Evolutionary conservation across 2,113 vertebrate genomes (phyloP).

Genomic region (Chamaea fasciata): DNA sequence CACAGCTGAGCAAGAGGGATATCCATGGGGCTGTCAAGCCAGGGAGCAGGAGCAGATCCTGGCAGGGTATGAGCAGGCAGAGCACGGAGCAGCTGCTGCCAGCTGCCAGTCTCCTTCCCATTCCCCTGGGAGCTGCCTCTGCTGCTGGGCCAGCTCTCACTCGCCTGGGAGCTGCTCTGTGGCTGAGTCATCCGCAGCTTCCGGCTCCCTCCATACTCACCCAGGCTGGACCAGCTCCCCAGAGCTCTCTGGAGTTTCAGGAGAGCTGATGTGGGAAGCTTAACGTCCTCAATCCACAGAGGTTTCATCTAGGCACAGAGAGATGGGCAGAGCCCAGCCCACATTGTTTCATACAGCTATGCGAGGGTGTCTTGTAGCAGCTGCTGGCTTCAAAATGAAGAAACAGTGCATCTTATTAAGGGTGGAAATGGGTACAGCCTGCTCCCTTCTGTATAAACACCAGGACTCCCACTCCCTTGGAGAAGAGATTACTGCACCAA

Average conservation of each 20-base stretch:
- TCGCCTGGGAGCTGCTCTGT: background rate
- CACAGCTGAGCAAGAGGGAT: background rate
- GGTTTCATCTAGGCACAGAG: background rate
- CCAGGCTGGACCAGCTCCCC: background rate
- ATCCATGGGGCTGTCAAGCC: background rate
- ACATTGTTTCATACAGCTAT: fast-evolving
- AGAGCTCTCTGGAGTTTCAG: background rate
- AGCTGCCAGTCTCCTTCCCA: background rate
- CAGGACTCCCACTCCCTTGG: background rate
- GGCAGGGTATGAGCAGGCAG: background rate
- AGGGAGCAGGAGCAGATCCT: background rate
- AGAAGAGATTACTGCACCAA: background rate
- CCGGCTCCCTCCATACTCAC: background rate
- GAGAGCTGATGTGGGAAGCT: background rate
- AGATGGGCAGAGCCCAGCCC: background rate
- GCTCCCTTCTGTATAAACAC: background rate
- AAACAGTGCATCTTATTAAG: background rate
- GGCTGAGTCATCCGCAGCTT: background rate
- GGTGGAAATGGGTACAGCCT: background rate
- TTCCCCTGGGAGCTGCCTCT: background rate
- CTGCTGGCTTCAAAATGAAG: background rate
- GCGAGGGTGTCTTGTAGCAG: background rate
- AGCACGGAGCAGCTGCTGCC: fast-evolving
- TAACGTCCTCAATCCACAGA: background rate
- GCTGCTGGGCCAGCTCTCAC: background rate